Conservation (phyloP, 2,113 vertebrate species). For the Notarius quadriscutis region DNA sequence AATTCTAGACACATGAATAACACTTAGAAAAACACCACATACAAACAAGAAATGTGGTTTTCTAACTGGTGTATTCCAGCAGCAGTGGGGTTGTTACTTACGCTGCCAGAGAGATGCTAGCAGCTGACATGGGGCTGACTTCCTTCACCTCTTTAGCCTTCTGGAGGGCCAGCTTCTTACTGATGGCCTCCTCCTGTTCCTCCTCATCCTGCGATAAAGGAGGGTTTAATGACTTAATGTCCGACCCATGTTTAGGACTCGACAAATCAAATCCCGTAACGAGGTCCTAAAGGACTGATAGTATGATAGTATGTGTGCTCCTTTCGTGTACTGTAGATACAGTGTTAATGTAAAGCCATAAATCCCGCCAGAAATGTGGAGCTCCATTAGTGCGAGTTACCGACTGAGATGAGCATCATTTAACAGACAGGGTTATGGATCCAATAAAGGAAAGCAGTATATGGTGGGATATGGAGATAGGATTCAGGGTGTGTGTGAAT, state of each 20-base stretch:
- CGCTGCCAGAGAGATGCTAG: slow-evolving; percentile 93
- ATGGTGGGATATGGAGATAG: slow-evolving; percentile 20
- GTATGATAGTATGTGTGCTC: background rate
- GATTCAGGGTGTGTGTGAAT: background rate
- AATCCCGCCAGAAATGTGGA: slow-evolving; percentile 14
- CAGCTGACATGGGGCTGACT: slow-evolving; percentile 93
- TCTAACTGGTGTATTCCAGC: background rate
- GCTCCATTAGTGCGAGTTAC: slow-evolving; percentile 54
- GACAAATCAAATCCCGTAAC: slow-evolving; percentile 36
- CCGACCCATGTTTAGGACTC: background rate
- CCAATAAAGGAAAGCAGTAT: slow-evolving; percentile 29
- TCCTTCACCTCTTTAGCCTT: slow-evolving; percentile 96
- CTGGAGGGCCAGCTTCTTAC: slow-evolving; percentile 91
- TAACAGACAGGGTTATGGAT: slow-evolving; percentile 44
- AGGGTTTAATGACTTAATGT: slow-evolving; percentile 18
- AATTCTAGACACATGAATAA: slow-evolving; percentile 1
- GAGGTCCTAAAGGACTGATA: background rate
- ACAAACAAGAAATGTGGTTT: background rate
- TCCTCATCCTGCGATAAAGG: slow-evolving; percentile 84
- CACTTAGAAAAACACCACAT: background rate
- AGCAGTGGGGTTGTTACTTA: slow-evolving; percentile 73
- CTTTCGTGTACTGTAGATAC: slow-evolving; percentile 29
- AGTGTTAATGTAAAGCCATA: slow-evolving; percentile 33
- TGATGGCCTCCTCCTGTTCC: slow-evolving; percentile 96
- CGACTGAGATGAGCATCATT: slow-evolving; percentile 45